These are phyloP conservation scores for Gorsachius goisagi DNA, from an alignment of 2,113 vertebrate species.

Conservation along the genomic window DNA sequence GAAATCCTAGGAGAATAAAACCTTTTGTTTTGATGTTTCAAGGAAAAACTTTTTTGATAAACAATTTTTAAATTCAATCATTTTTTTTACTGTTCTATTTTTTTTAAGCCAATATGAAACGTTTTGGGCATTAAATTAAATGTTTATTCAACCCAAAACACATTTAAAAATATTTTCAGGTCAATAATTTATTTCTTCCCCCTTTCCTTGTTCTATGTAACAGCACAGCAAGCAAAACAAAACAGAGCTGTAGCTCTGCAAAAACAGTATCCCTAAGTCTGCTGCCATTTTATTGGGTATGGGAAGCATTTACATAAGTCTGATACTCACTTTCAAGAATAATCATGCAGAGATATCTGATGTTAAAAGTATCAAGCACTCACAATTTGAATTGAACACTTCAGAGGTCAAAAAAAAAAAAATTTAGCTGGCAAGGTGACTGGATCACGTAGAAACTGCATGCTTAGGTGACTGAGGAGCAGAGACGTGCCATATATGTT, in stretches of 20 bases:
- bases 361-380: neutral
- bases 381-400: neutral
- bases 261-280: neutral
- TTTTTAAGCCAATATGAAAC: neutral
- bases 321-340: neutral
- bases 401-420: neutral
- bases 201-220: neutral
- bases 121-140: neutral
- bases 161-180: neutral
- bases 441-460: neutral
- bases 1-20: neutral
- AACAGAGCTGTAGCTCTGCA: neutral
- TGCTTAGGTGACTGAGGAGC: neutral
- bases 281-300: neutral
- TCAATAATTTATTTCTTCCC: conserved; percentile 2
- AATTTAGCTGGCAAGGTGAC: neutral
- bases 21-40: neutral
- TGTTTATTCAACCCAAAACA: neutral
- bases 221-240: conserved; percentile 16
- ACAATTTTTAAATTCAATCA: neutral
- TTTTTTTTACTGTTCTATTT: neutral
- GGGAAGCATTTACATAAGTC: neutral
- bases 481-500: rapidly evolving
- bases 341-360: neutral
- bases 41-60: neutral